phyloP scores from a whole-genome alignment of 2,888 invertebrate species.

The Orthosia gracilis region DNA sequence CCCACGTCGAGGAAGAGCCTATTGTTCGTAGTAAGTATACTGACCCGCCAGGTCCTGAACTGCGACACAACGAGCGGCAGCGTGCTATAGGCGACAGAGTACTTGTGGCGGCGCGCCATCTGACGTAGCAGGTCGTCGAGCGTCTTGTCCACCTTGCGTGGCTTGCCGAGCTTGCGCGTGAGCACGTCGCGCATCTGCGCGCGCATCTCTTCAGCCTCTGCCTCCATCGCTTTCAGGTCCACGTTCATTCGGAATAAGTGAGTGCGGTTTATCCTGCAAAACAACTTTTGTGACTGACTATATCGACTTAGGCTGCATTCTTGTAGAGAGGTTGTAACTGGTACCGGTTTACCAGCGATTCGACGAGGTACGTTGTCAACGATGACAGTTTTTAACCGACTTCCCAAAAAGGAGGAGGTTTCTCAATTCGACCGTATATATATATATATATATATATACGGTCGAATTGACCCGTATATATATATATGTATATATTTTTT shows the following conservation, averaged over 20 bases:
- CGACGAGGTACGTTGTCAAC: too few relatives aligned
- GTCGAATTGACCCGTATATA: too few relatives aligned
- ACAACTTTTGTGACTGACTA: too few relatives aligned
- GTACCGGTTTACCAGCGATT: not conserved
- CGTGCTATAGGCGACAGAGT: conserved; percentile 75
- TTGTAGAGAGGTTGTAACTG: not conserved
- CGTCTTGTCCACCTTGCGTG: conserved; percentile 83
- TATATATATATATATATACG: too few relatives aligned
- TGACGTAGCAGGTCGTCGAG: conserved; percentile 84
- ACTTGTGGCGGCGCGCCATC: conserved; percentile 87
- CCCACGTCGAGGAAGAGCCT: not conserved
- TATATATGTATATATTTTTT: too few relatives aligned
- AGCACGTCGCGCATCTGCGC: conserved; percentile 86
- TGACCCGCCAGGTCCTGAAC: conserved; percentile 82
- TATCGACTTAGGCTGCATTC: not conserved
- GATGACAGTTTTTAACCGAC: too few relatives aligned
- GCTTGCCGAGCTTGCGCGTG: conserved; percentile 84
- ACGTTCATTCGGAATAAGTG: conserved; percentile 94
- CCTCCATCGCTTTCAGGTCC: conserved; percentile 93
- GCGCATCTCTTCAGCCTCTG: conserved; percentile 90
- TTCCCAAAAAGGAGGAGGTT: too few relatives aligned
- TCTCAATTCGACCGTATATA: too few relatives aligned
- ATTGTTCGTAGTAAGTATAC: conserved; percentile 4
- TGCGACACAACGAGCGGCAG: conserved; percentile 79
- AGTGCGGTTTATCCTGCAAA: conserved; percentile 91